phyloP scores from a whole-genome alignment of 1,140 invertebrate species.

The Tetragnatha versicolor region DNA sequence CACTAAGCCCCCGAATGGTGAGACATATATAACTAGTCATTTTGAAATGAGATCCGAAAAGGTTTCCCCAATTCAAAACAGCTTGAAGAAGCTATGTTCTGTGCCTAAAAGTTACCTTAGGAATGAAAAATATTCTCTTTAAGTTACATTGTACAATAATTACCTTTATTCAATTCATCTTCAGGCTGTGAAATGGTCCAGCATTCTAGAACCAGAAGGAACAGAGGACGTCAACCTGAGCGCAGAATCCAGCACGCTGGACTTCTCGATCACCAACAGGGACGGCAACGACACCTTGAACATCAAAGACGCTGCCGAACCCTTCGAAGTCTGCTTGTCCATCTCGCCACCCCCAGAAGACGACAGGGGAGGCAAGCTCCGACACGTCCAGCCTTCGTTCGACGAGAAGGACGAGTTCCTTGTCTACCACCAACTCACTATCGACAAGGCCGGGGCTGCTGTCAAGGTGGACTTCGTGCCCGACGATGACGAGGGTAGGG shows the following conservation, averaged over 20 bases:
- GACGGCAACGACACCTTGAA: constrained; percentile 8
- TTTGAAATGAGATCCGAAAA: too few relatives aligned
- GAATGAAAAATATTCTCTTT: not conserved
- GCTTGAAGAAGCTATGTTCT: too few relatives aligned
- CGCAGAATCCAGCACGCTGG: constrained; percentile 20
- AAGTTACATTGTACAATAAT: not conserved
- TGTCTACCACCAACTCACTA: constrained; percentile 18
- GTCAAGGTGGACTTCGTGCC: constrained; percentile 25
- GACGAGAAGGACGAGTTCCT: constrained; percentile 24
- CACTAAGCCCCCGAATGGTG: too few relatives aligned
- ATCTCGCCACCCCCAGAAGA: constrained; percentile 10
- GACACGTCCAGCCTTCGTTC: not conserved
- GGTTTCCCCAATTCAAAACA: too few relatives aligned
- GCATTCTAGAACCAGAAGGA: constrained; percentile 8
- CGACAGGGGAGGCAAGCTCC: not conserved
- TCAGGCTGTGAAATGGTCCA: constrained; percentile 29
- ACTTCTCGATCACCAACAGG: constrained; percentile 26
- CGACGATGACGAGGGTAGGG: not conserved
- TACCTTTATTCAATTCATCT: not conserved
- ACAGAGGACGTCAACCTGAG: constrained; percentile 13
- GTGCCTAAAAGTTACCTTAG: too few relatives aligned
- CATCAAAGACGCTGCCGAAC: constrained; percentile 11
- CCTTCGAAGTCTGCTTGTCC: constrained; percentile 36
- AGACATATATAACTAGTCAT: too few relatives aligned
- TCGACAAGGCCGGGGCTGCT: not conserved